Conservation (phyloP, 2,797 vertebrate species). For the Pangasius macronema region DNA sequence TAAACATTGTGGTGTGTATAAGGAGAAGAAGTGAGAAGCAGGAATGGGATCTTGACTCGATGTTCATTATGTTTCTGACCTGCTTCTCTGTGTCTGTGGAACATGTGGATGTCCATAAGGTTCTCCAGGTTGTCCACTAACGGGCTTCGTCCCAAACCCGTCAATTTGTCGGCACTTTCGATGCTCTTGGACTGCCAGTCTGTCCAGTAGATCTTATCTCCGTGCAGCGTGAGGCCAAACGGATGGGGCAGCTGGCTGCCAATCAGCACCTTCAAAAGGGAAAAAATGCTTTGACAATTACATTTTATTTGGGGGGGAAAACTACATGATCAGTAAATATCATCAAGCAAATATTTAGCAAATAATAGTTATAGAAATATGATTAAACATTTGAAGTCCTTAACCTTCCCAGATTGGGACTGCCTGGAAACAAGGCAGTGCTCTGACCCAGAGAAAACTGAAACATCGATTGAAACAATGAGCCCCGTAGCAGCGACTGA, state of each 20-base stretch:
- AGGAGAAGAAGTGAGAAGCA: background rate
- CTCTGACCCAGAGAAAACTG: too few relatives aligned
- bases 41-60: background rate
- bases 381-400: background rate
- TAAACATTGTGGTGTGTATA: background rate
- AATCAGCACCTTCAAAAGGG: slow-evolving; percentile 83
- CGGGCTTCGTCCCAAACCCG: slow-evolving; percentile 81
- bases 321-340: background rate
- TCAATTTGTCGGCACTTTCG: slow-evolving; percentile 89
- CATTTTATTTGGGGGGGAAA: background rate
- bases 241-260: slow-evolving; percentile 93
- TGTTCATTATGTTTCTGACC: background rate
- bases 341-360: background rate
- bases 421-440: too few relatives aligned
- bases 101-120: slow-evolving; percentile 99
- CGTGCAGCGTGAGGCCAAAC: slow-evolving; percentile 92
- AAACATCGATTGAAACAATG: background rate
- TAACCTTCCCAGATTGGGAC: background rate
- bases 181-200: slow-evolving; percentile 99
- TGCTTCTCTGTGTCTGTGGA: slow-evolving; percentile 72
- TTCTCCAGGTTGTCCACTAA: slow-evolving; percentile 95
- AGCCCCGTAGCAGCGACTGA: background rate
- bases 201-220: slow-evolving; percentile 95
- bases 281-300: background rate
- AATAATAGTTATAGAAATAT: background rate